Evolutionary conservation across 2,797 vertebrate genomes (phyloP), one percentile per base, ranked within the genome.

Genomic region (Malacoraja senta): DNA sequence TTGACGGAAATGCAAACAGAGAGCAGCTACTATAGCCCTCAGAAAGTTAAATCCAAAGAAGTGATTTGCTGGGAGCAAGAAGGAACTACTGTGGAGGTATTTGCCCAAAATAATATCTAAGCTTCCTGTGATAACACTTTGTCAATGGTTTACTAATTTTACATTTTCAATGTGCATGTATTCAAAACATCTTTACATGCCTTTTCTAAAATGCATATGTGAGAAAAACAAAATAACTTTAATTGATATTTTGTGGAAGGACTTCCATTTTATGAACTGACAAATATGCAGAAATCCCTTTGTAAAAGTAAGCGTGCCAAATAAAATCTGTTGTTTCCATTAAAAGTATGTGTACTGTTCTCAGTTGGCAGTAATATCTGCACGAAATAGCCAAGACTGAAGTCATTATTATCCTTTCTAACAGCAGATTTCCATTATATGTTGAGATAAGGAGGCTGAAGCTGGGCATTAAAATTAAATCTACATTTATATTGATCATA

Each of bases 21-120:
- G 95, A 99, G 97, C 96, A 99, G 98, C 96, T 99, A 99, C 96
- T 99, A 99, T 95, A 99, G 99, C 94, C 98, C 99, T 93, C 98
- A 99, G 95, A 99, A 99, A 96, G 98, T 99, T 94, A 99, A 98
- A 96, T 99, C 98, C 94, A 98, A 97, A 94, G 98, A 99, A 95
- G 96, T 99, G 91, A 94, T 99, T 79, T 97, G 97, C 93, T 96
- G 99, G 96, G 98, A 99, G 93, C 98, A 99, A 95, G 98, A 99
- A 96, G 99, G 99, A 94, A 99, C 98, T 94, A 99, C 99, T 17
- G 95, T 99, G 94, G 99, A 99, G 98, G 99, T 99, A 97, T n/a
- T 80, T 93, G 76, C 8, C 68, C 35, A 83, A 65, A 38, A 44
- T 68, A 58, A 1, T 32, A 32, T 15, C 72, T n/a, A 93, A 44